These are phyloP conservation scores for Hucho hucho DNA, from an alignment of 2,113 vertebrate species.

Conservation along the genomic window DNA sequence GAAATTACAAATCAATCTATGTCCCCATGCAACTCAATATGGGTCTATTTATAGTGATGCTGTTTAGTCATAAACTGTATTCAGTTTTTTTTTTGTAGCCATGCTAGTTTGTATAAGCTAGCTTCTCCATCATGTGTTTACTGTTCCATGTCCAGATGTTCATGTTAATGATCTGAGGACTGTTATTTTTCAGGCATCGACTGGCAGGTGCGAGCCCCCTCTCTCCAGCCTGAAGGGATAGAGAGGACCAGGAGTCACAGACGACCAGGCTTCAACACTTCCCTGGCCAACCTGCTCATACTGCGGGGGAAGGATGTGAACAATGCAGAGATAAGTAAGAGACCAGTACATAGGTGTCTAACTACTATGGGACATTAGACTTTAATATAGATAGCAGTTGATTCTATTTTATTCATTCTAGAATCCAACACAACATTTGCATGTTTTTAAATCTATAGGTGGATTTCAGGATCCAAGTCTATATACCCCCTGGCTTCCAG, in stretches of 20 bases:
- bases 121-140: background rate
- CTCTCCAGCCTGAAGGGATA: constrained; percentile 33
- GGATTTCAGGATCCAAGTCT: constrained; percentile 82
- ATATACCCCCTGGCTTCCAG: constrained; percentile 86
- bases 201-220: constrained; percentile 81
- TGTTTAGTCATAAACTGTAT: too few relatives aligned
- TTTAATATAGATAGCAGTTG: background rate
- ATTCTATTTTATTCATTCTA: background rate
- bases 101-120: too few relatives aligned
- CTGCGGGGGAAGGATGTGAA: constrained; percentile 88
- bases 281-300: constrained; percentile 89
- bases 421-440: constrained; percentile 1
- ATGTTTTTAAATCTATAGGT: constrained; percentile 64
- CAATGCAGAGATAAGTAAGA: constrained; percentile 78
- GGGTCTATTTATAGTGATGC: too few relatives aligned
- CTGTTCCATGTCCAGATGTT: background rate
- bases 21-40: too few relatives aligned
- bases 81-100: too few relatives aligned
- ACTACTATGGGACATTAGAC: background rate
- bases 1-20: too few relatives aligned
- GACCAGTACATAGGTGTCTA: background rate
- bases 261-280: constrained; percentile 79
- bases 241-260: constrained; percentile 48
- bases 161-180: background rate
- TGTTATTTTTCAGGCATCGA: constrained; percentile 76